These are phyloP conservation scores for Steromphala cineraria DNA, from an alignment of 2,888 invertebrate species.

Conservation along the genomic window DNA sequence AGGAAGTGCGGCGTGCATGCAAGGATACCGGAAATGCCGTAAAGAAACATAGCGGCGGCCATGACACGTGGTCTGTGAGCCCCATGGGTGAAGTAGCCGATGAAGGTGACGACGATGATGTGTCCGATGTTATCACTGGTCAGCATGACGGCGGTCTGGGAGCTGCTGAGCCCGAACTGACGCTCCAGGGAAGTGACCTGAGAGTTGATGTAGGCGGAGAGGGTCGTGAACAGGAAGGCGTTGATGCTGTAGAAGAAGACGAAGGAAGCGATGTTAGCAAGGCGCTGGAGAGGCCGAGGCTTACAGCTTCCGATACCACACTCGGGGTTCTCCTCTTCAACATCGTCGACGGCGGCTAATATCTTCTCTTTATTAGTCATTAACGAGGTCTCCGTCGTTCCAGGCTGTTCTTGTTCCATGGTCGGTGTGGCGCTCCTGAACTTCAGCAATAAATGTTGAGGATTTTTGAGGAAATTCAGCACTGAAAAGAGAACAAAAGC, in stretches of 20 bases:
- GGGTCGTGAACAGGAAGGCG: constrained; percentile 36
- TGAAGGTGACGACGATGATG: constrained; percentile 43
- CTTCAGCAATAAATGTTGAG: too few relatives aligned
- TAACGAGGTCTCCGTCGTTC: too few relatives aligned
- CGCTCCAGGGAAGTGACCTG: constrained; percentile 61
- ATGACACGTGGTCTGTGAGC: constrained; percentile 46
- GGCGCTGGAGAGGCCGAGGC: constrained; percentile 41
- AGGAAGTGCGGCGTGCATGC: constrained; percentile 48
- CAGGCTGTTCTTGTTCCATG: too few relatives aligned
- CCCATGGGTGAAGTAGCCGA: constrained; percentile 41
- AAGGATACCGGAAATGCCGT: constrained; percentile 46
- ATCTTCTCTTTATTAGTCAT: not conserved
- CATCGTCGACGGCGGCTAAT: not conserved
- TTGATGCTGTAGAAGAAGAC: constrained; percentile 33
- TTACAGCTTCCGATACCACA: constrained; percentile 46
- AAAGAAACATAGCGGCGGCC: constrained; percentile 35
- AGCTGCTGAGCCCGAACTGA: constrained; percentile 60
- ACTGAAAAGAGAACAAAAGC: too few relatives aligned
- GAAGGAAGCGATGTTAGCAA: constrained; percentile 42
- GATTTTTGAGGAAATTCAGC: too few relatives aligned
- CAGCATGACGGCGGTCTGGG: constrained; percentile 62
- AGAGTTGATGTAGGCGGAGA: constrained; percentile 38
- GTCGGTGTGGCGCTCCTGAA: too few relatives aligned
- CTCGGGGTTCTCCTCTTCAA: not conserved
- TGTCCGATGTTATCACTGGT: constrained; percentile 63